Evolutionary conservation across 2,113 vertebrate genomes (phyloP), one percentile per base, ranked within the genome.

Genomic region (Kryptolebias marmoratus): DNA sequence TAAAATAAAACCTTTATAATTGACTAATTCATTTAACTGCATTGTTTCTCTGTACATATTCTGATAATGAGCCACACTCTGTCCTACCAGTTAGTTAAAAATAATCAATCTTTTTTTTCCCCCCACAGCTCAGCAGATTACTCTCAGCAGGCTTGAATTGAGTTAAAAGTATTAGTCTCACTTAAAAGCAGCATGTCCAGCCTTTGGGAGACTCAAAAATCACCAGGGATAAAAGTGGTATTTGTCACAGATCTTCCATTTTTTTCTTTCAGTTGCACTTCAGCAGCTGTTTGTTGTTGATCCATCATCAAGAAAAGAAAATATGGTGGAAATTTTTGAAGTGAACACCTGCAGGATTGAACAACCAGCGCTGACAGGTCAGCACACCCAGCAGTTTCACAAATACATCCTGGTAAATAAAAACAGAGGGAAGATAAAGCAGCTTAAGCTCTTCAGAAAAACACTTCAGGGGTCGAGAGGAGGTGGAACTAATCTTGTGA

Each of bases 401-500:
- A 68, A 65, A 64, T 60, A 70, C 53, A 74, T 31, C 54, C 27
- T 50, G 53, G 65, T 81, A 58, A 61, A 78, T 71, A 58, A 67
- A 81, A 68, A 79, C 70, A 79, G 66, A 65, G 32, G 64, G n/a
- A 47, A 77, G 78, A 81, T 79, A 70, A 75, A 63, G 68, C 48
- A 68, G 80, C 68, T 73, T 50, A 42, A 76, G 47, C 61, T 56
- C 54, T 76, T 74, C 64, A 55, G 64, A 85, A 67, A 36, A 78
- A 64, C 49, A 77, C 71, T 72, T 75, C 32, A 73, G 73, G 72
- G 66, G 67, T 45, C 30, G 58, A 69, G 59, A 63, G 71, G 67
- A 75, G 77, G 78, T 86, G 84, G 81, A 88, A 90, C 81, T 84
- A 87, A 86, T 90, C 75, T 73, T 45, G n/a, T 15, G 71, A 79